Evolutionary conservation across 2,113 vertebrate genomes (phyloP).

Genomic region (Mixornis gularis): DNA sequence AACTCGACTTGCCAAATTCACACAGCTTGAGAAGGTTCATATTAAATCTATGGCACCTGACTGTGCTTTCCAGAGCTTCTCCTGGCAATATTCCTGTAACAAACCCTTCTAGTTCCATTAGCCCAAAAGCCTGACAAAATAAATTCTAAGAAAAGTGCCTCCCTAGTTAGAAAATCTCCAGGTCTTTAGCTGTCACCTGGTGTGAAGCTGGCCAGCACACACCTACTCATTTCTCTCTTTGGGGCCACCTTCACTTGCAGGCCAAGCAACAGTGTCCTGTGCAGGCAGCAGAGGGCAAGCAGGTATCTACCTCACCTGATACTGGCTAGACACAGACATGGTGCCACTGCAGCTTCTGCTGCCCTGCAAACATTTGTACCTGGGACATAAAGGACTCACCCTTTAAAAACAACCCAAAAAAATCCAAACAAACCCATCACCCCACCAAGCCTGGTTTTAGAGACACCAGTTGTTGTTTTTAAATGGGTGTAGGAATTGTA

Average conservation of each 20-base stretch:
- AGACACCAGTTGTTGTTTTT: not conserved
- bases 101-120: not conserved
- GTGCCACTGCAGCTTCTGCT: not conserved
- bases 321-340: rapidly evolving
- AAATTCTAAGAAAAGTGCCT: not conserved
- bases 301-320: not conserved
- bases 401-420: not conserved
- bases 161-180: not conserved
- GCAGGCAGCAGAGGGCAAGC: not conserved
- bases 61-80: conserved; percentile 25
- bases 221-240: not conserved
- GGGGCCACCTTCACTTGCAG: not conserved
- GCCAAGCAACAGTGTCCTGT: not conserved
- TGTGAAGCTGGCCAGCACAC: not conserved
- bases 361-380: not conserved
- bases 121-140: not conserved
- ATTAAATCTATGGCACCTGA: not conserved
- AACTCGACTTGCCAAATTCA: not conserved
- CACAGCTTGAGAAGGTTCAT: not conserved
- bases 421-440: not conserved
- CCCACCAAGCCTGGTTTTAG: not conserved
- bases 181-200: not conserved
- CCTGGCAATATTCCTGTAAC: not conserved
- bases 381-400: not conserved
- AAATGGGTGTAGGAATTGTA: not conserved